Evolutionary conservation across 1,140 invertebrate genomes (phyloP).

Genomic region (Lepidurus apus): DNA sequence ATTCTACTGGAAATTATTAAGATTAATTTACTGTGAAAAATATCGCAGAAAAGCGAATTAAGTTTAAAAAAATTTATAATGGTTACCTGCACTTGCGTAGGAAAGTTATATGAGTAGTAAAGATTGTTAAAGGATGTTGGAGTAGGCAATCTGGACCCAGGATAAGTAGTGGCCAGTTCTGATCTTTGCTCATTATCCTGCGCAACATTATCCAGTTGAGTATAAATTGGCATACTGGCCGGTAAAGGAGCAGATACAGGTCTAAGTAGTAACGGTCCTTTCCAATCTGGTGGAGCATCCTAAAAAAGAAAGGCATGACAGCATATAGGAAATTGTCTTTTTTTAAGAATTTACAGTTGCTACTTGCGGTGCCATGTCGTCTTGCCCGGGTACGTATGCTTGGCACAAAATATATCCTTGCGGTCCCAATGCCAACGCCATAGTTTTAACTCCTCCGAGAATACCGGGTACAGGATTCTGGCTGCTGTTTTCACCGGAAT

Average conservation of each 20-base stretch:
- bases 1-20: no score
- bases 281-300: neutral
- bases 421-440: neutral
- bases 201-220: neutral
- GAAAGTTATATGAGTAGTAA: neutral
- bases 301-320: neutral
- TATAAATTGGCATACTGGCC: constrained; percentile 5
- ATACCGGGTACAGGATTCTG: neutral
- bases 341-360: neutral
- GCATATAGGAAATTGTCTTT: neutral
- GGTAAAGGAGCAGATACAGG: neutral
- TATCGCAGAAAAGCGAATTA: no score
- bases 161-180: neutral
- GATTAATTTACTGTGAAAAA: no score
- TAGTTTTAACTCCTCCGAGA: neutral
- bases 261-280: neutral
- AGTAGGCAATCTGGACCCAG: neutral
- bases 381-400: neutral
- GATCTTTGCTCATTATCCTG: neutral
- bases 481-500: neutral
- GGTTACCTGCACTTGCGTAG: neutral
- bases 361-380: neutral
- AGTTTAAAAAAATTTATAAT: neutral
- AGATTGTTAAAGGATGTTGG: neutral
- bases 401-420: constrained; percentile 11